These are phyloP conservation scores for Euura lappo DNA, from an alignment of 1,140 invertebrate species.

Conservation along the genomic window DNA sequence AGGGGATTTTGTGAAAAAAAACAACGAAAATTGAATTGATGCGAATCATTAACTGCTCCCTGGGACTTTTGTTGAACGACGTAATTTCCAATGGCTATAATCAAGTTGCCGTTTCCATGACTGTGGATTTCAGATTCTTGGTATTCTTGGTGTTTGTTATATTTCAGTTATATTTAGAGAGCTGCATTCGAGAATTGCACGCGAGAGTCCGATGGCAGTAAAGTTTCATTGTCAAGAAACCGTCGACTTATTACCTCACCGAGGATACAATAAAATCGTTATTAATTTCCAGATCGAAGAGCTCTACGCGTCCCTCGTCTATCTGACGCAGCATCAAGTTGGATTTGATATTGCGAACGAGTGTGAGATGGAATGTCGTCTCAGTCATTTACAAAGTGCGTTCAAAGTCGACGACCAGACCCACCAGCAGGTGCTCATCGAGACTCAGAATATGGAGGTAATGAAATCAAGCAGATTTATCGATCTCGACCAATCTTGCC, in stretches of 20 bases:
- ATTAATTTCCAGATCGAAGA: conserved; percentile 77
- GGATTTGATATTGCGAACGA: conserved; percentile 76
- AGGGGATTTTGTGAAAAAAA: too few species aligned
- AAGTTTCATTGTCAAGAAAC: too few species aligned
- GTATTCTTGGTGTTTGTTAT: neutral
- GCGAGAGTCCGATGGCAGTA: neutral
- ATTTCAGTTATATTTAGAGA: neutral
- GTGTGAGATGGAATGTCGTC: conserved; percentile 72
- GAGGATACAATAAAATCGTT: neutral
- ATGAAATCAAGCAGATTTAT: conserved; percentile 4
- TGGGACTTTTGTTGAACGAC: too few species aligned
- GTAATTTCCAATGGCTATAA: too few species aligned
- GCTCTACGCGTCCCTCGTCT: conserved; percentile 90
- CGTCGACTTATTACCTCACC: too few species aligned
- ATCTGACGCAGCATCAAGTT: conserved; percentile 92
- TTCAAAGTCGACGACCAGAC: conserved; percentile 83
- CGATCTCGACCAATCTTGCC: neutral
- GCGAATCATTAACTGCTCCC: too few species aligned
- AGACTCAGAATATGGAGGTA: conserved; percentile 75
- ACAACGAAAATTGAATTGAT: too few species aligned
- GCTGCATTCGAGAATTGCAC: neutral
- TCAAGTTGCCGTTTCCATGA: neutral
- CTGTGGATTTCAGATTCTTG: neutral
- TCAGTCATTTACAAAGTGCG: conserved; percentile 86
- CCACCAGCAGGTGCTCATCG: conserved; percentile 72